phyloP scores from a whole-genome alignment of 1,140 invertebrate genomes.

The Yoshiicerus persimilis region DNA sequence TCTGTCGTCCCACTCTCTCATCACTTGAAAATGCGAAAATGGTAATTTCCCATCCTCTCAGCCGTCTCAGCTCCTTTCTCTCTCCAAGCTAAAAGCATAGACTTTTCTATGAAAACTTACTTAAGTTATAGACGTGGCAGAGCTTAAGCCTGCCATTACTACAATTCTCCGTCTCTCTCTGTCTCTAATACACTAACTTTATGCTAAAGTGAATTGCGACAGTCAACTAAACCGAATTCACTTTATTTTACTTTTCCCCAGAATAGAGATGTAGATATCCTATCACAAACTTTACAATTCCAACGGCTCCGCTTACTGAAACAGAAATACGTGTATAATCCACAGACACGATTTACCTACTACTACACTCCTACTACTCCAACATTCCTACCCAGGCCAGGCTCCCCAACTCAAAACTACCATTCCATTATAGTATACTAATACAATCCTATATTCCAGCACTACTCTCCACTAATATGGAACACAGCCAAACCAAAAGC shows the following conservation, averaged over 20 bases:
- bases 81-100: neutral
- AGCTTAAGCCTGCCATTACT: no score
- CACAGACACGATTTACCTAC: neutral
- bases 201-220: neutral
- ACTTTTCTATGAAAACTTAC: neutral
- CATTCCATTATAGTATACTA: no score
- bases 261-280: neutral
- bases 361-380: neutral
- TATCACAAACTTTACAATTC: neutral
- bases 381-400: neutral
- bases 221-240: neutral
- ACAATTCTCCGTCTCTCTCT: no score
- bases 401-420: neutral
- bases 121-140: neutral
- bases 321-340: neutral
- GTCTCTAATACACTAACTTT: neutral
- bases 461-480: neutral
- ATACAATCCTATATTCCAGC: neutral
- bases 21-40: slow-evolving; percentile 34
- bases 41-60: slow-evolving; percentile 37
- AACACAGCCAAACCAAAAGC: neutral
- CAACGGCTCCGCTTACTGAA: neutral
- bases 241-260: neutral
- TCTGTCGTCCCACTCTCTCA: neutral
- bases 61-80: neutral